Evolutionary conservation across 2,797 vertebrate species (phyloP).

Genomic region (Phoeniculus purpureus): DNA sequence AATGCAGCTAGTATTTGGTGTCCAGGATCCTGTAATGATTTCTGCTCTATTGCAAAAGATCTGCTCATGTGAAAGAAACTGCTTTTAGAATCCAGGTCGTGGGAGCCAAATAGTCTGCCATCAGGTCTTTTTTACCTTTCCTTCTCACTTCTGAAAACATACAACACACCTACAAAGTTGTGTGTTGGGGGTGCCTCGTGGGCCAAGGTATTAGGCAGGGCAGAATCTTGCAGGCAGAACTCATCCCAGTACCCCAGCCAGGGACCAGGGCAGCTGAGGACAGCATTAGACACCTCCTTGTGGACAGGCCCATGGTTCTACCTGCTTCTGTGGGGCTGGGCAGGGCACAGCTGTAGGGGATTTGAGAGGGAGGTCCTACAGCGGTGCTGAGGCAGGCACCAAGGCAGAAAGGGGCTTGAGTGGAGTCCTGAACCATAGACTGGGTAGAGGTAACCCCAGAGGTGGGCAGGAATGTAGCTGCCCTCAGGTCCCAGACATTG

Average conservation of each 20-base stretch:
- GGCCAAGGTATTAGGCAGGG: not conserved
- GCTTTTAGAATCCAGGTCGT: not conserved
- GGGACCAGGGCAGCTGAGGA: fast-evolving
- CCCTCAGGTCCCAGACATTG: too few relatives aligned
- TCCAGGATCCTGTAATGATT: not conserved
- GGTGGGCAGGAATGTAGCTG: not conserved
- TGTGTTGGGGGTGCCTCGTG: fast-evolving
- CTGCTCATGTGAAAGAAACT: not conserved
- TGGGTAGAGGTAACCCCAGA: not conserved
- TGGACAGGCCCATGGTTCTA: fast-evolving
- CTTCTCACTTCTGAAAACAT: not conserved
- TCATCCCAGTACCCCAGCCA: not conserved
- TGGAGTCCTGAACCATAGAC: not conserved
- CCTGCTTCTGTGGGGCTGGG: not conserved
- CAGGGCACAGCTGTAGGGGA: too few relatives aligned
- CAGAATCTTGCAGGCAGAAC: not conserved
- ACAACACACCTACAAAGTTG: not conserved
- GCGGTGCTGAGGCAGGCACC: not conserved
- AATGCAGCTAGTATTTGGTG: not conserved
- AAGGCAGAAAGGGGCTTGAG: not conserved
- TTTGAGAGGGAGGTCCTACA: not conserved
- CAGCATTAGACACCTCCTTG: not conserved
- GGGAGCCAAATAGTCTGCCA: not conserved
- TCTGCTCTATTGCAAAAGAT: not conserved
- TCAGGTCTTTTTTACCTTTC: not conserved